Conservation (phyloP, 2,797 vertebrate species). For the Pangasius larnaudii region DNA sequence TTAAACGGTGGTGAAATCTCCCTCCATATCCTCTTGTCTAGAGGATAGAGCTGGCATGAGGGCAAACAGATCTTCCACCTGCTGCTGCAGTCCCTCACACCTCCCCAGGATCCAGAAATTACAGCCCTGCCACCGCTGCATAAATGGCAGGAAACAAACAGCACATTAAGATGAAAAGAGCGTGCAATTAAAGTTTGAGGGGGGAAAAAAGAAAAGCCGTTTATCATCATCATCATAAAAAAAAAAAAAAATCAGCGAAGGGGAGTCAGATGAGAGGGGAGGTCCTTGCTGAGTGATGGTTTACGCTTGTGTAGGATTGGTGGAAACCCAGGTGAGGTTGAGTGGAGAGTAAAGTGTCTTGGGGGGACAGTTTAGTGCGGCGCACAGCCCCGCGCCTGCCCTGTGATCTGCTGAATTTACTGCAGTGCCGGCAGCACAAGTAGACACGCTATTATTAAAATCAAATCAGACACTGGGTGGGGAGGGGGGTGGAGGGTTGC, state of each 20-base stretch:
- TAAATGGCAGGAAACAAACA: constrained; percentile 84
- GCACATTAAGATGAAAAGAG: constrained; percentile 80
- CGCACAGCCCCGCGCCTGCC: constrained; percentile 82
- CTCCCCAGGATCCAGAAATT: constrained; percentile 77
- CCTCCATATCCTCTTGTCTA: constrained; percentile 26
- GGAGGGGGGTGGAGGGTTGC: constrained; percentile 64
- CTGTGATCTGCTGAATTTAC: constrained; percentile 94
- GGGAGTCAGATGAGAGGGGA: constrained; percentile 64
- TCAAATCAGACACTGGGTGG: constrained; percentile 88
- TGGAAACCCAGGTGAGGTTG: constrained; percentile 86
- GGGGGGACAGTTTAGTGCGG: constrained; percentile 85
- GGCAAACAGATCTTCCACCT: constrained; percentile 70
- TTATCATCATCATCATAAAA: constrained; percentile 81
- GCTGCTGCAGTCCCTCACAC: constrained; percentile 69
- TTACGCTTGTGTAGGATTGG: constrained; percentile 87
- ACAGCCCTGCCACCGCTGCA: constrained; percentile 66
- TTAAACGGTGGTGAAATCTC: constrained; percentile 32
- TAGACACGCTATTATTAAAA: constrained; percentile 96
- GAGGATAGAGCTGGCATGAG: constrained; percentile 39
- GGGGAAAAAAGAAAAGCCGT: constrained; percentile 69
- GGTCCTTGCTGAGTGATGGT: constrained; percentile 87
- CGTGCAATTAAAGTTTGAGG: constrained; percentile 74
- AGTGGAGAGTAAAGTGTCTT: constrained; percentile 92
- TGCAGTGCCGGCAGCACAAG: constrained; percentile 81
- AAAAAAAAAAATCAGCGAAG: constrained; percentile 65